Conservation (phyloP, 1,140 invertebrate genomes). For the Lamellibrachia luymesi region DNA sequence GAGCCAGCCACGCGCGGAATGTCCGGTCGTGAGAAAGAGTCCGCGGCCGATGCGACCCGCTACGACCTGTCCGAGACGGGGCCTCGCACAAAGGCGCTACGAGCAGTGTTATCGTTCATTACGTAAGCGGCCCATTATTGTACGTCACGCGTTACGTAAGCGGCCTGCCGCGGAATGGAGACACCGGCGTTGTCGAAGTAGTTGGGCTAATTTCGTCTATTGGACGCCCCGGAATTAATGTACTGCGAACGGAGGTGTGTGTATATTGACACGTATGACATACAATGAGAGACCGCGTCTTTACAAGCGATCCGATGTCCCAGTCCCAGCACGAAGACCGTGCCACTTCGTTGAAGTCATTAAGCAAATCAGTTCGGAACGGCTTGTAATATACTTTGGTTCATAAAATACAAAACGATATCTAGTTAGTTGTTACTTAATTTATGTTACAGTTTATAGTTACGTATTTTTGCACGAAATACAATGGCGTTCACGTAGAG, state of each 20-base stretch:
- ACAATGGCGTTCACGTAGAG: background rate
- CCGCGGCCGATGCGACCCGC: too few relatives aligned
- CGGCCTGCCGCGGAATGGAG: background rate
- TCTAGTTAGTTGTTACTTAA: background rate
- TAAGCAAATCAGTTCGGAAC: background rate
- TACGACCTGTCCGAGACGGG: background rate
- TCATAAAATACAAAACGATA: background rate
- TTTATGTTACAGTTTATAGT: background rate
- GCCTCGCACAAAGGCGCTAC: background rate
- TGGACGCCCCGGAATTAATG: background rate
- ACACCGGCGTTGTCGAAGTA: background rate
- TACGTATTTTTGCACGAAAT: background rate
- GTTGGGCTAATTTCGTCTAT: background rate
- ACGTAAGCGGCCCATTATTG: slow-evolving; percentile 3
- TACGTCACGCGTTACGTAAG: background rate
- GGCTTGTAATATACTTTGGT: background rate
- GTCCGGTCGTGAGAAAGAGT: background rate
- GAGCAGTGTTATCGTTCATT: background rate
- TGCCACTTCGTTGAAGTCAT: background rate
- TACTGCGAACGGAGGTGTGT: background rate
- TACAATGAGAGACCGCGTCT: background rate
- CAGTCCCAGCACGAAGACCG: background rate
- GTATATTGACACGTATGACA: background rate
- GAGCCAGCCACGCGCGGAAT: background rate
- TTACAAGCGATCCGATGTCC: background rate